Base-by-base conservation (phyloP, 92 coral and sea anemone genomes). In the Zoanthus sociatus region DNA sequence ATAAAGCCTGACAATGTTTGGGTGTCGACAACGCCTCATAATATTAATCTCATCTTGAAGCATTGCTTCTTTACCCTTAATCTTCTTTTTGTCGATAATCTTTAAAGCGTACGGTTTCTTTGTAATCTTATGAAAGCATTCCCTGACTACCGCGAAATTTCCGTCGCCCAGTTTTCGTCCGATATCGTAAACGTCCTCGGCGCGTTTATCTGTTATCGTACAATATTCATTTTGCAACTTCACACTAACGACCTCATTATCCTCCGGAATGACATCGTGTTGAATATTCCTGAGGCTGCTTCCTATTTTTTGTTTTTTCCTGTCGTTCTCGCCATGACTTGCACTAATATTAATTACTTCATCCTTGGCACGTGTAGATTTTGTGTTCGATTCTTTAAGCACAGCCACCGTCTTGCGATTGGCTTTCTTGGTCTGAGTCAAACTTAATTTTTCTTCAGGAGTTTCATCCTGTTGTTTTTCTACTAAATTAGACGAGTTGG, bases 161-260 rank as follows among this genome's bases (percentile, higher is more conserved):
- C 99, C 99, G 77, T 97, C 99, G 5, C 99, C 99, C 42, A 97
- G 89, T 91, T 95, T 93, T 84, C 88, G 92, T 2, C 99, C 99
- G 17, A 97, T 91, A 74, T 88, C 90, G 87, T 97, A 97, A 0
- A 97, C 95, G 31, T 95, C 97, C 76, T 95, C 98, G 0, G 94
- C 94, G 58, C 86, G 94, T 76, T 88, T 91, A 83, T 93, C 98
- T 13, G 93, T 89, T 17, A 94, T 91, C 45, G 94, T 91, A 17
- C 90, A 84, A 30, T 93, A 94, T 84, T 93, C 92, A 7, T 78
- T 71, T 26, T 89, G 96, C 9, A 86, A 86, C 37, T 86, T 94
- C 9, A 88, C 45, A 21, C 81, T 69, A 46, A 78, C 76, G 15
- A 81, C 81, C 33, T 88, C 84, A 3, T 84, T 91, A 45, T 91